Evolutionary conservation across 2,888 invertebrate species (phyloP), one percentile per base, ranked within the genome.

Genomic region (Lacanobia oleracea): DNA sequence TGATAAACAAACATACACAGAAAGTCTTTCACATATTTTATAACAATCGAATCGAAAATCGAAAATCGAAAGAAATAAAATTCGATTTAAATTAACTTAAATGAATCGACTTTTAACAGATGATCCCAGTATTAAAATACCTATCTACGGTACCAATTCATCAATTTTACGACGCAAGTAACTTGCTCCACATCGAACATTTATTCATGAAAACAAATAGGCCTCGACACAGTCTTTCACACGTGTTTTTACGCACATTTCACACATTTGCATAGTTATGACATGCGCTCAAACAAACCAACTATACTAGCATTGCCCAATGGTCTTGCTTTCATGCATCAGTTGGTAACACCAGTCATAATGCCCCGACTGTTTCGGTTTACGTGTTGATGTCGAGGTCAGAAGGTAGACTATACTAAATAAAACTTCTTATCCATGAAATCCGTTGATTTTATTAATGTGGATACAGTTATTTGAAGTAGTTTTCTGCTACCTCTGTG

Each of bases 231-330:
- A 62, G 54, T 37, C 53, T 51, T 80, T 75, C 82, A 53, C 71
- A 57, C 62, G 71, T 77, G 57, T 77, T 70, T 63, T 40, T 68
- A 65, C 74, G 21, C 40, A n/a, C 63, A 81, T 77, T 77, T 79
- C 74, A 50, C 67, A 79, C 33, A 82, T 82, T 79, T 82, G 16
- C 79, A 82, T 82, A 72, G 54, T 79, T 79, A 66, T 63, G 57
- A 79, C 67, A 67, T 54, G 56, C 62, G 18, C 48, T 67, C 48
- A 57, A 82, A 79, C 65, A 79, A 72, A 73, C 50, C 56, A 65
- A 61, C 65, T 63, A 65, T 23, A 57, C 61, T 62, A 10, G 37
- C 21, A 9, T 79, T 80, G 63, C 83, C 18, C 59, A 80, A 82
- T 80, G 60, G 23, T 23, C 69, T 73, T 62, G 45, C 66, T 82